phyloP scores from a whole-genome alignment of 2,797 vertebrate species.

The Platyrinchus mystaceus region DNA sequence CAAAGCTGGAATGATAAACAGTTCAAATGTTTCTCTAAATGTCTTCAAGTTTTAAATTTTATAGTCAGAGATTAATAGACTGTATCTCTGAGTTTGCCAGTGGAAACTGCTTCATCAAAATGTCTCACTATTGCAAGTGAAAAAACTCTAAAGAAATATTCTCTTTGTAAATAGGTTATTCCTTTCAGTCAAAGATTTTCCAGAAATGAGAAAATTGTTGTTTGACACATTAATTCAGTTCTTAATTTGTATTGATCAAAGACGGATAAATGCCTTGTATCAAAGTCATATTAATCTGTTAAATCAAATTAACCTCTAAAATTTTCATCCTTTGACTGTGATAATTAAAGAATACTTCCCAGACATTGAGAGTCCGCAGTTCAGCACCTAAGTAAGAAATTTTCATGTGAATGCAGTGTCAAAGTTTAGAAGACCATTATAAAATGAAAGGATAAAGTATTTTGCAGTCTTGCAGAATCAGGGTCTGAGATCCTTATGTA shows the following conservation, averaged over 20 bases:
- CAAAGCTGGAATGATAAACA: background rate
- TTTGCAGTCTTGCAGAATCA: background rate
- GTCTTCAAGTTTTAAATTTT: background rate
- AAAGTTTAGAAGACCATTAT: background rate
- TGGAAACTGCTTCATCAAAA: background rate
- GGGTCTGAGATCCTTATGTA: background rate
- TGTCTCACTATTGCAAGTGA: background rate
- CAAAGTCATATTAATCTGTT: background rate
- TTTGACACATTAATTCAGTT: background rate
- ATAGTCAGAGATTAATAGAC: background rate
- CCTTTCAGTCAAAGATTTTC: background rate
- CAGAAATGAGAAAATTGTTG: background rate
- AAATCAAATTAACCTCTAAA: constrained; percentile 30
- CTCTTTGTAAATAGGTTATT: background rate
- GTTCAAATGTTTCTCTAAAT: background rate
- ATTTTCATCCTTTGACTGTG: background rate
- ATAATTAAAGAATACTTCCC: background rate
- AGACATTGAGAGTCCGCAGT: background rate
- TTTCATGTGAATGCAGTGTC: background rate
- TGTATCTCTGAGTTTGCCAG: background rate
- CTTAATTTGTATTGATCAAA: background rate
- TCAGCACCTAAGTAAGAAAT: background rate
- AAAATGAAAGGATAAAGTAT: background rate
- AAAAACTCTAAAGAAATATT: background rate
- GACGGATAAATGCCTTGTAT: background rate